A percentile compares a stretch with the other conserved stretches of the same genome.
These are phyloP conservation scores for Philypnodon macrostomus DNA, from an alignment of 2,797 vertebrate genomes.

Conservation along the genomic window DNA sequence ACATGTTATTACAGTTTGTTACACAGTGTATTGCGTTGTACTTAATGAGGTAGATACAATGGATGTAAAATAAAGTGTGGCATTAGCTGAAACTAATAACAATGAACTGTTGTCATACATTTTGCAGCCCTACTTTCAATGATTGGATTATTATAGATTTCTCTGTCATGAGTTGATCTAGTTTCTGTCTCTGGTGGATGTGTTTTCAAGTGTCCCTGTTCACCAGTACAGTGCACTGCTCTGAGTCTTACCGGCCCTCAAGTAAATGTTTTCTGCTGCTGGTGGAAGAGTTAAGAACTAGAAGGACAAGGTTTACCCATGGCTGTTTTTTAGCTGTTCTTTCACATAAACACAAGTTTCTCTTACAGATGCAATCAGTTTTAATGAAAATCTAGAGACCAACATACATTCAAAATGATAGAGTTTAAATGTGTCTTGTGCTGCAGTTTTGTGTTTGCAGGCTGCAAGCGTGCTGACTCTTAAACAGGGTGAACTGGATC, in stretches of 20 bases:
- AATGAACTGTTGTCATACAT: too few relatives aligned
- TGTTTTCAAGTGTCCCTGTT: constrained; percentile 49
- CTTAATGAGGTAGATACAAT: too few relatives aligned
- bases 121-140: too few relatives aligned
- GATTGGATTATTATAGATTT: constrained; percentile 36
- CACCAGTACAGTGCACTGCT: constrained; percentile 40
- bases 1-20: too few relatives aligned
- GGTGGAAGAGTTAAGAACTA: constrained; percentile 24
- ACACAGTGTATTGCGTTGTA: too few relatives aligned
- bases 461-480: constrained; percentile 48
- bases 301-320: constrained; percentile 27
- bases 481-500: constrained; percentile 55
- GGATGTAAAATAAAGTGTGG: too few relatives aligned
- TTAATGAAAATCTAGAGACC: constrained; percentile 12
- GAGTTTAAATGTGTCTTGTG: constrained; percentile 17
- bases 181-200: constrained; percentile 25
- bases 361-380: constrained; percentile 16
- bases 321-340: constrained; percentile 4
- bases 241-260: constrained; percentile 46
- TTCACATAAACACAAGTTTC: too few relatives aligned
- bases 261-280: constrained; percentile 60
- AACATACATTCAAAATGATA: constrained; percentile 11
- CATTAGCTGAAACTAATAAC: too few relatives aligned
- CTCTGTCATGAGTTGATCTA: constrained; percentile 13
- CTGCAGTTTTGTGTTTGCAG: constrained; percentile 30